Evolutionary conservation across 2,113 vertebrate genomes (phyloP).

Genomic region (Hemiscyllium ocellatum): DNA sequence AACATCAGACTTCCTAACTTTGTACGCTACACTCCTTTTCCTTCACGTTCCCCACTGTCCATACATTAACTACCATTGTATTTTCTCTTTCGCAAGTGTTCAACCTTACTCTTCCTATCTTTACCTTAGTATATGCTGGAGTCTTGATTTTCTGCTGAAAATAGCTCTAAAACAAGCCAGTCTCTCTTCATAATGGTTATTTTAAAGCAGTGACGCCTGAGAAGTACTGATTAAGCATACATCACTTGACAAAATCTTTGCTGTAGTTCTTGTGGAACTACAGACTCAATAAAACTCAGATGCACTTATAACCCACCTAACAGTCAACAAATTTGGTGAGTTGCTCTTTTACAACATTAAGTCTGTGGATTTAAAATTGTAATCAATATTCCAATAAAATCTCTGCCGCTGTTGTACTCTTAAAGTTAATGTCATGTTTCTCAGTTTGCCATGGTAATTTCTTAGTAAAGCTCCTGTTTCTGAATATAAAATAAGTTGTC

Average conservation of each 20-base stretch:
- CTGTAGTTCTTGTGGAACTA: not conserved
- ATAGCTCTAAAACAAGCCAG: not conserved
- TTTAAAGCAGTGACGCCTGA: not conserved
- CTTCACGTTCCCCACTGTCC: not conserved
- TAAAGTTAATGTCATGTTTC: not conserved
- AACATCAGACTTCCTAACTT: not conserved
- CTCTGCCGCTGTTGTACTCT: conserved; percentile 27
- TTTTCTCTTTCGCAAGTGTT: not conserved
- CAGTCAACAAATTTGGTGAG: not conserved
- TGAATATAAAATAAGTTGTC: not conserved
- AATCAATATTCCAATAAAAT: not conserved
- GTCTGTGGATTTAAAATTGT: not conserved
- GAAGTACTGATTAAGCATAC: not conserved
- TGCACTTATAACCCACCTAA: not conserved
- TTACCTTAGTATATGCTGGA: too few relatives aligned
- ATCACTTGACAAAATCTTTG: not conserved
- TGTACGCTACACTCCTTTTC: not conserved
- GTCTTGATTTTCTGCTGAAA: not conserved
- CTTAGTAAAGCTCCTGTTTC: not conserved
- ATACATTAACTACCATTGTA: not conserved
- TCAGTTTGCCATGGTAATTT: not conserved
- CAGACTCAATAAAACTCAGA: not conserved
- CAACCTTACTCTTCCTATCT: not conserved
- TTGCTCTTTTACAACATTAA: not conserved
- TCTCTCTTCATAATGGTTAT: not conserved